These are phyloP conservation scores for Thomomys bottae DNA, from an alignment of 2,113 vertebrate species.

Conservation along the genomic window DNA sequence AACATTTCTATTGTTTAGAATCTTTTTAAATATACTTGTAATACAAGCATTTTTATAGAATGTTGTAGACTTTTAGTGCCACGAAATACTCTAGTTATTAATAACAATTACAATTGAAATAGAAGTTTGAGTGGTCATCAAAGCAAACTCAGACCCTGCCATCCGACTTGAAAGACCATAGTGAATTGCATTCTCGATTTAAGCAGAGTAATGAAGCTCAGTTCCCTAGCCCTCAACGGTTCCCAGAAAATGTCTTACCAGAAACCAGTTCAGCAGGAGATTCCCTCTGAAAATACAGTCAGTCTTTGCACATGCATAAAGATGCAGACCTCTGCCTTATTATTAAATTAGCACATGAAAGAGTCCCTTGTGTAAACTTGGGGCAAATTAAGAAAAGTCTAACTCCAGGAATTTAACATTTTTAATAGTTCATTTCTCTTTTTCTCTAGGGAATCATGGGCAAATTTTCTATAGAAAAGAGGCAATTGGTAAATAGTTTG, in stretches of 20 bases:
- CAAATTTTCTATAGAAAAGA: conserved; percentile 58
- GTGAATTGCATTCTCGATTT: not conserved
- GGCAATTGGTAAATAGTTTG: conserved; percentile 69
- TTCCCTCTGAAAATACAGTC: not conserved
- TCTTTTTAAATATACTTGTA: not conserved
- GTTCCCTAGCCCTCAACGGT: not conserved
- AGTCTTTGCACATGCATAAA: not conserved
- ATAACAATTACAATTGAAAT: not conserved
- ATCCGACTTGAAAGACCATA: not conserved
- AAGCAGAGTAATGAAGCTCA: not conserved
- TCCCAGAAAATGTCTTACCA: conserved; percentile 25
- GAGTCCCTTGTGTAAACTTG: conserved; percentile 57
- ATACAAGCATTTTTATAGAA: not conserved
- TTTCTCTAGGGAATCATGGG: conserved; percentile 38
- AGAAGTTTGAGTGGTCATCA: not conserved
- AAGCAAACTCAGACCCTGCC: not conserved
- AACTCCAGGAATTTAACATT: conserved; percentile 58
- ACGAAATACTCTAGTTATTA: not conserved
- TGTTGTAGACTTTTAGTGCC: not conserved
- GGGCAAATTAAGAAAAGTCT: conserved; percentile 59
- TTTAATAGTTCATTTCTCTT: conserved; percentile 67
- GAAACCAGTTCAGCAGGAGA: not conserved
- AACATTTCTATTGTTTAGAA: conserved; percentile 3
- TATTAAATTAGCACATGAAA: conserved; percentile 62
- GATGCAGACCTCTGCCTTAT: conserved; percentile 11